Percentiles rank a stretch among this genome's conserved stretches.
Evolutionary conservation across 2,888 invertebrate species (phyloP).

Genomic region (Pseudococcus jackbeardsleyi): DNA sequence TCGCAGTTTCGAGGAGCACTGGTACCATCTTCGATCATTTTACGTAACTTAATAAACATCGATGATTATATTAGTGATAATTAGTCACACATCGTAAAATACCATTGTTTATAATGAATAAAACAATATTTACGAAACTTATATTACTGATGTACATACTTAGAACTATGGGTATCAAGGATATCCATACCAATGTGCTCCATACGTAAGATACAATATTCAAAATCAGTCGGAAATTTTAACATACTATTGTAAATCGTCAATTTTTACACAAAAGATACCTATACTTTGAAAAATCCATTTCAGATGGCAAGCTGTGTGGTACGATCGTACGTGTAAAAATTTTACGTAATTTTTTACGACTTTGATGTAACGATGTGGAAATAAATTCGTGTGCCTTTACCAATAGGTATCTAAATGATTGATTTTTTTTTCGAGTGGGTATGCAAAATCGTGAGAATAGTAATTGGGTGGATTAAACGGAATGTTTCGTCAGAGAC

Average conservation of each 20-base stretch:
- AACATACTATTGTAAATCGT: conserved; percentile 36
- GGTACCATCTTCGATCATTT: not conserved
- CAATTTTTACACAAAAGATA: conserved; percentile 8
- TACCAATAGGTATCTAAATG: not conserved
- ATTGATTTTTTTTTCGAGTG: conserved; percentile 2
- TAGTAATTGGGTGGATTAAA: not conserved
- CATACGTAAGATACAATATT: not conserved
- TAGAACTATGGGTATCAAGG: not conserved
- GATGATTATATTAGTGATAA: conserved; percentile 2
- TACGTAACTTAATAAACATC: conserved; percentile 41
- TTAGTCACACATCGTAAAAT: conserved; percentile 48
- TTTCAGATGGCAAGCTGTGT: not conserved
- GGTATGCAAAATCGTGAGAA: not conserved
- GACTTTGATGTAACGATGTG: not conserved
- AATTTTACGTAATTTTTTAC: conserved; percentile 26
- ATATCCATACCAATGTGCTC: not conserved
- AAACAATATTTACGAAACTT: not conserved
- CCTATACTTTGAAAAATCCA: not conserved
- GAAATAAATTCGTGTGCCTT: not conserved
- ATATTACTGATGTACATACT: not conserved
- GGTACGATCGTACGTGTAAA: not conserved
- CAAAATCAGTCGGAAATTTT: conserved; percentile 4
- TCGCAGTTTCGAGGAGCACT: not conserved
- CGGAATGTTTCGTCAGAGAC: not conserved
- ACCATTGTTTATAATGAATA: conserved; percentile 27